These are phyloP conservation scores for Heliconius ismenius DNA, from an alignment of 2,888 invertebrate genomes.

Conservation along the genomic window DNA sequence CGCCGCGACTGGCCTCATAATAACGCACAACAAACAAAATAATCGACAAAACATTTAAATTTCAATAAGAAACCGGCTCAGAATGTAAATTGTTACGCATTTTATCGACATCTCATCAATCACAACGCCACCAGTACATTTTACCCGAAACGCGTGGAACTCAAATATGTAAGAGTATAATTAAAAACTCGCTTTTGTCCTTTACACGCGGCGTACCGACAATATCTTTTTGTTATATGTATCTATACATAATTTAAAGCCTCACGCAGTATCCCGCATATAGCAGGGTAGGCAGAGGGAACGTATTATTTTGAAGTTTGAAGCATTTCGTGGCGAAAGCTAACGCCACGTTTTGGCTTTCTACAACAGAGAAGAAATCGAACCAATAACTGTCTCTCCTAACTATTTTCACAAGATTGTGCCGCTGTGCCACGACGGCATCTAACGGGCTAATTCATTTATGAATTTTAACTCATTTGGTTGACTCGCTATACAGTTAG, in stretches of 20 bases:
- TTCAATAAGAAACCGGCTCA: background rate
- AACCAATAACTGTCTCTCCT: too few relatives aligned
- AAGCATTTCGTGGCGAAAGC: too few relatives aligned
- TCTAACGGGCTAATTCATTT: too few relatives aligned
- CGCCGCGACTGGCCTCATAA: background rate
- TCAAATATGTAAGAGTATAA: slow-evolving; percentile 34
- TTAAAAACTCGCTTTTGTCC: slow-evolving; percentile 35
- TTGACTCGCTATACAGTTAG: too few relatives aligned
- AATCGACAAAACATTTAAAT: background rate
- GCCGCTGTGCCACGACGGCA: too few relatives aligned
- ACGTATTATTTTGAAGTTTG: background rate
- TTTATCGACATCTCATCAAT: slow-evolving; percentile 35
- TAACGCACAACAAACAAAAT: background rate
- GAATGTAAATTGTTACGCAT: slow-evolving; percentile 19
- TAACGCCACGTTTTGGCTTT: too few relatives aligned
- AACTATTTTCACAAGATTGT: too few relatives aligned
- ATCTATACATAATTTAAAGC: background rate
- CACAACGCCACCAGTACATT: slow-evolving; percentile 29
- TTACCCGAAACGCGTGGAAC: slow-evolving; percentile 20
- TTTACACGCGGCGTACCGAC: background rate
- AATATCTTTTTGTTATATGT: background rate
- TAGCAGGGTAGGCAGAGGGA: background rate
- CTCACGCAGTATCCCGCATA: background rate
- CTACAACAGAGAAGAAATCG: too few relatives aligned
- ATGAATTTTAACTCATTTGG: too few relatives aligned